phyloP scores from a whole-genome alignment of 2,888 invertebrate species.

The Camptogramma bilineatum region DNA sequence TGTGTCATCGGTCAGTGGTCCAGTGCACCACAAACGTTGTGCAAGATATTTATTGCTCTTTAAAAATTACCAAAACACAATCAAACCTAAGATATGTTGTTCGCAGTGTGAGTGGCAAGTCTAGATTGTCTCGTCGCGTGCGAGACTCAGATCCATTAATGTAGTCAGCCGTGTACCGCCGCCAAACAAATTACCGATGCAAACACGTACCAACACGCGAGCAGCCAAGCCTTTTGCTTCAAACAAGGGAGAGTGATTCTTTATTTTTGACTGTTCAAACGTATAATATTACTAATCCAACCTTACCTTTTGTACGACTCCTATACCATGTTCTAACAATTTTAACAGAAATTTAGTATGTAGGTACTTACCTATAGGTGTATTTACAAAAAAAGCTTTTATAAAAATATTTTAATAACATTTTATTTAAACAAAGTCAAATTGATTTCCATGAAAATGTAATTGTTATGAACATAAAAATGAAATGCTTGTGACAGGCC shows the following conservation, averaged over 20 bases:
- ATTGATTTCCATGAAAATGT: background rate
- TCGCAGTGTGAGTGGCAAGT: constrained; percentile 57
- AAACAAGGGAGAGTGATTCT: constrained; percentile 27
- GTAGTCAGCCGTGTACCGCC: constrained; percentile 78
- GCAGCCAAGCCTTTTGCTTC: constrained; percentile 77
- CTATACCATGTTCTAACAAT: too few species aligned
- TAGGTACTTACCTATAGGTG: too few species aligned
- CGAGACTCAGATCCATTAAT: constrained; percentile 77
- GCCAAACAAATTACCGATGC: constrained; percentile 85
- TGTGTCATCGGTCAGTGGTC: too few species aligned
- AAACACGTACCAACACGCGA: constrained; percentile 84
- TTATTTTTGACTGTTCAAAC: constrained; percentile 33
- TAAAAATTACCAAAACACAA: background rate
- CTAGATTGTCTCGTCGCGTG: constrained; percentile 70
- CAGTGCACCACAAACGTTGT: too few species aligned
- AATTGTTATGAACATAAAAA: background rate
- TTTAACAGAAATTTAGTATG: too few species aligned
- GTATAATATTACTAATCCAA: too few species aligned
- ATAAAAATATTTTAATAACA: background rate
- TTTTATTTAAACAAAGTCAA: background rate
- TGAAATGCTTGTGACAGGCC: background rate
- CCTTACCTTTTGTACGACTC: too few species aligned
- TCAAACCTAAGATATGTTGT: constrained; percentile 13
- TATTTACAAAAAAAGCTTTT: background rate
- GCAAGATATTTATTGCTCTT: too few species aligned